Evolutionary conservation across 2,113 vertebrate species (phyloP), one percentile per base, ranked within the genome.

Genomic region (Notothenia coriiceps): DNA sequence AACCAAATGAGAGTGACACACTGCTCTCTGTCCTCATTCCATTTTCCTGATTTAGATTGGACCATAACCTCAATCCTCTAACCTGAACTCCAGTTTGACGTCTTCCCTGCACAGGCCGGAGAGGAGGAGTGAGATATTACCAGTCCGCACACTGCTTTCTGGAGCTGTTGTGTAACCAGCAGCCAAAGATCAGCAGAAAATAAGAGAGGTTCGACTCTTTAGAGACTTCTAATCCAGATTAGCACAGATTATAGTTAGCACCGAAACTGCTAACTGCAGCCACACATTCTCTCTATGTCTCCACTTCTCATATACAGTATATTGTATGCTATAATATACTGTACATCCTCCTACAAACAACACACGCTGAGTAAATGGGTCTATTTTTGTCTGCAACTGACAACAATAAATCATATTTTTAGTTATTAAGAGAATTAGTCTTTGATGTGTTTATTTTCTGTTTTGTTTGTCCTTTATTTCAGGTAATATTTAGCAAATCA

Each of bases 211-310:
- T 86, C 71, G 78, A 80, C 81, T 62, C 40, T 87, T 83, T 79
- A 68, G 74, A 68, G 74, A 87, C 25, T n/a, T 86, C 69, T 92
- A 93, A 93, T 92, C 90, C 92, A 91, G 90, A 94, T 94, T 91
- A 93, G 83, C 66, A 56, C 54, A 87, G 83, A 91, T 92, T 88
- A 89, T 66, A 61, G 46, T 79, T 69, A 84, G 60, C 70, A 61
- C 77, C 47, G 25, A 72, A 82, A 86, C 76, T 61, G 77, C 79
- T 73, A 81, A 82, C 64, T 54, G 63, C 17, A 70, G 73, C 73
- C 73, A 73, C 62, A 68, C 79, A 77, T 77, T 64, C 62, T 49
- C 69, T 72, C 49, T 7, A 40, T 40, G 62, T 66, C 62, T 78
- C 25, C 33, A 9, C 69, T 80, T 76, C 71, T 84, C 82, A 73